Conservation (phyloP, 37 sponge, comb jelly and placozoan genomes). For the Oscarella lobularis region DNA sequence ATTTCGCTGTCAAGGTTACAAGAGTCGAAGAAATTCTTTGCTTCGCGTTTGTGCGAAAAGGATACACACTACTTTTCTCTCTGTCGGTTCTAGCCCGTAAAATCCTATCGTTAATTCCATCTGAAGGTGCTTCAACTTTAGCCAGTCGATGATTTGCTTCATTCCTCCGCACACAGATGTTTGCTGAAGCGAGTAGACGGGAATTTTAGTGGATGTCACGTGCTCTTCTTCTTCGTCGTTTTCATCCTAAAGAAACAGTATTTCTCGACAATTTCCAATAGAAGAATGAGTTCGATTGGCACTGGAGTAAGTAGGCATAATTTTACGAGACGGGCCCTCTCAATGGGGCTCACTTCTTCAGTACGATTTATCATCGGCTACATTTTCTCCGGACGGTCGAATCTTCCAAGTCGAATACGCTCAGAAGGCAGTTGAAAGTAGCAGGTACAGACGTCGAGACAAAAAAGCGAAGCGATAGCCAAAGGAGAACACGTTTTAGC, state of each 20-base stretch:
- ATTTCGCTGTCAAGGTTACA: no score
- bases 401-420: conserved; percentile 97
- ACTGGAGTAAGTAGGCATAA: conserved; percentile 52
- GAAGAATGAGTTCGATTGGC: conserved; percentile 85
- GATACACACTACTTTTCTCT: no score
- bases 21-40: no score
- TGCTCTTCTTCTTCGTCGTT: no score
- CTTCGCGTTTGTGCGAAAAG: no score
- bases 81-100: conserved; percentile 28
- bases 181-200: no score
- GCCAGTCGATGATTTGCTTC: conserved; percentile 6
- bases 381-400: conserved; percentile 92
- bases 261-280: no score
- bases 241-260: no score
- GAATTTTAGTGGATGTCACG: no score
- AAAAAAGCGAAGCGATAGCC: neutral
- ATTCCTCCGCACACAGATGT: no score
- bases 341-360: neutral
- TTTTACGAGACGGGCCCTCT: neutral
- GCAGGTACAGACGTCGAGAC: conserved; percentile 45
- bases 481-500: conserved; percentile 9
- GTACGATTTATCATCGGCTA: conserved; percentile 91
- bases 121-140: conserved; percentile 10
- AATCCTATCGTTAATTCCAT: conserved; percentile 13
- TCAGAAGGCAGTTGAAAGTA: conserved; percentile 83